phyloP scores from a whole-genome alignment of 2,888 invertebrate genomes.

The Brenthis daphne region DNA sequence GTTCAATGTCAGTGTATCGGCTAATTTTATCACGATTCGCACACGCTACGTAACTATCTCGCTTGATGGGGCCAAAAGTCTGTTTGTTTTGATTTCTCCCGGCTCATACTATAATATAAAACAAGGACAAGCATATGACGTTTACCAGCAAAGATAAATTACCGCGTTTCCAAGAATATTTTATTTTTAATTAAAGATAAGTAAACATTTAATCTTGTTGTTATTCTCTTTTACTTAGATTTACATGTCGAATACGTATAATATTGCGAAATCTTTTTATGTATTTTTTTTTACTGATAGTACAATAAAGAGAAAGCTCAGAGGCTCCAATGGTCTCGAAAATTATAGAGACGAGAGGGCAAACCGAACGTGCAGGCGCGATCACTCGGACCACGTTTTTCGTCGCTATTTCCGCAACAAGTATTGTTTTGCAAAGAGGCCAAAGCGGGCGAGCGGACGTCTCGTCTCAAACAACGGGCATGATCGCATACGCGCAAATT shows the following conservation, averaged over 20 bases:
- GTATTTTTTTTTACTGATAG: background rate
- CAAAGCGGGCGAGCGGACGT: constrained; percentile 57
- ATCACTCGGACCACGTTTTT: constrained; percentile 59
- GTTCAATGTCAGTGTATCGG: constrained; percentile 81
- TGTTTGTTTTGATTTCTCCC: constrained; percentile 74
- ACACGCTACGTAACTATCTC: constrained; percentile 71
- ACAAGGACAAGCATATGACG: constrained; percentile 30
- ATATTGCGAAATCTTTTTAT: background rate
- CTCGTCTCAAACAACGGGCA: constrained; percentile 32
- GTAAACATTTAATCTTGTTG: constrained; percentile 23
- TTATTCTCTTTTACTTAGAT: constrained; percentile 10
- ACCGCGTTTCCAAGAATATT: constrained; percentile 23
- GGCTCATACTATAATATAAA: constrained; percentile 50
- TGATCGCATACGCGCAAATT: constrained; percentile 14
- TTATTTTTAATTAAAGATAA: constrained; percentile 28
- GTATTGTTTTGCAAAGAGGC: constrained; percentile 79
- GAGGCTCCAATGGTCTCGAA: background rate
- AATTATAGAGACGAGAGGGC: background rate
- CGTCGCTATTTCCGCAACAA: constrained; percentile 79
- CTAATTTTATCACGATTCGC: constrained; percentile 79
- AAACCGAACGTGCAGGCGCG: constrained; percentile 59
- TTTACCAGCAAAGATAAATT: constrained; percentile 28
- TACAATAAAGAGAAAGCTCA: background rate
- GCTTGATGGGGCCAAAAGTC: constrained; percentile 72
- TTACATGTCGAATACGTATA: constrained; percentile 5